These are phyloP conservation scores for Neoseiulus cucumeris DNA, from an alignment of 1,140 invertebrate species.

Conservation along the genomic window DNA sequence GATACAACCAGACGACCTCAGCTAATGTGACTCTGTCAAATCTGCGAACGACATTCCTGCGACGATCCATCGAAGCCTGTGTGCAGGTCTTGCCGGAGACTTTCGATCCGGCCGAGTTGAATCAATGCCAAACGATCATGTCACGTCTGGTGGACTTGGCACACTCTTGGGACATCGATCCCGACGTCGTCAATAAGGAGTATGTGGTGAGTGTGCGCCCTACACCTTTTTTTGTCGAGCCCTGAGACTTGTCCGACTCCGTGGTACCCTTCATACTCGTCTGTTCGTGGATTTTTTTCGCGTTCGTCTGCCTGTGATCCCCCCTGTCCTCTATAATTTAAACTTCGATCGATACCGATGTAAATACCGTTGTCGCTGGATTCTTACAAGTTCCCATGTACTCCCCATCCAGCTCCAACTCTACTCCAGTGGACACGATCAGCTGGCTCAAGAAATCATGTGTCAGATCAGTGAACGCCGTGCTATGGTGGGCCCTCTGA, in stretches of 20 bases:
- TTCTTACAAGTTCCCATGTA: not conserved
- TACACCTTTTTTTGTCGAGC: not conserved
- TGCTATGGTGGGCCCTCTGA: not conserved
- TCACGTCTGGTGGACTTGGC: not conserved
- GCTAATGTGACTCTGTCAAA: not conserved
- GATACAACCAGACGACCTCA: not conserved
- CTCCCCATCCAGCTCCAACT: constrained; percentile 8
- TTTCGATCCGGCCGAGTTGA: not conserved
- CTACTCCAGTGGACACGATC: constrained; percentile 1
- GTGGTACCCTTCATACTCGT: too few species aligned
- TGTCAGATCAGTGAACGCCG: not conserved
- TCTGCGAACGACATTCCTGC: not conserved
- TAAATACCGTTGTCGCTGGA: not conserved
- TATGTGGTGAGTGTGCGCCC: not conserved
- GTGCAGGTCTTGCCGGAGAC: not conserved
- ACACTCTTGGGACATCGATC: not conserved
- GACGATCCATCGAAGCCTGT: constrained; percentile 1
- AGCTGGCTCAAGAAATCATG: constrained; percentile 3
- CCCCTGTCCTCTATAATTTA: too few species aligned
- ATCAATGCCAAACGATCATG: not conserved
- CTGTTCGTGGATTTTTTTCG: too few species aligned
- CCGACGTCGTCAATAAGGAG: not conserved
- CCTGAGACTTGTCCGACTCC: too few species aligned
- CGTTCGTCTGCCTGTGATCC: too few species aligned
- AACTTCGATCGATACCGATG: too few species aligned